Conservation (phyloP, 2,113 vertebrate genomes). For the Zingel zingel region DNA sequence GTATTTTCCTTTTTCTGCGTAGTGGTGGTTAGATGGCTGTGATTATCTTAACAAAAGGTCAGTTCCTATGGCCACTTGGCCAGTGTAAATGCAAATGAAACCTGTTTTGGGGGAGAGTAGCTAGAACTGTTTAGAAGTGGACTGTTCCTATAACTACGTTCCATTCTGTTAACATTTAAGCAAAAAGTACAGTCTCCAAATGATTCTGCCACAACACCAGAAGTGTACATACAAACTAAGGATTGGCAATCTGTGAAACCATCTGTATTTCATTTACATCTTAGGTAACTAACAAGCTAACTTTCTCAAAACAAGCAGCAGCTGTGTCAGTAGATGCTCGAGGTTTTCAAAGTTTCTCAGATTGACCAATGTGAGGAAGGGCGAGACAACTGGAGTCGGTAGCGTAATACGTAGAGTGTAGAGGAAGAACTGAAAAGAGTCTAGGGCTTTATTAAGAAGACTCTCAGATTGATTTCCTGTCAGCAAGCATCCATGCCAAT, state of each 20-base stretch:
- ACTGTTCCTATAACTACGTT: no score
- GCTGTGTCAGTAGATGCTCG: not conserved
- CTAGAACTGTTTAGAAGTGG: no score
- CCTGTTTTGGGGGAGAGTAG: no score
- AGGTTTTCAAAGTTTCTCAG: constrained; percentile 28
- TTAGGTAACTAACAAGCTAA: constrained; percentile 20
- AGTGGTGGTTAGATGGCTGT: no score
- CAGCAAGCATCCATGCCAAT: constrained; percentile 64
- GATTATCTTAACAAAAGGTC: no score
- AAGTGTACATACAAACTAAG: not conserved
- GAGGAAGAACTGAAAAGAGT: constrained; percentile 63
- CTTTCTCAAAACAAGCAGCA: constrained; percentile 32
- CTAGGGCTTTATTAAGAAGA: constrained; percentile 83
- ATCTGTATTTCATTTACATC: constrained; percentile 1
- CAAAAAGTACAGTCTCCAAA: not conserved
- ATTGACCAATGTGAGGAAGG: constrained; percentile 14
- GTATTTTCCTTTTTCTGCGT: no score
- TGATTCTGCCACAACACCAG: not conserved
- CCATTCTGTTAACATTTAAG: not conserved
- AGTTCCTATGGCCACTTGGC: no score
- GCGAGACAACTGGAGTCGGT: constrained; percentile 36
- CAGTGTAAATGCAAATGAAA: no score
- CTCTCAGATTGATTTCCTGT: constrained; percentile 83
- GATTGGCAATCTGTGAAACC: not conserved
- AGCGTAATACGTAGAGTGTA: constrained; percentile 13